Percentiles rank a stretch among this genome's conserved stretches.
phyloP scores from a whole-genome alignment of 1,140 invertebrate genomes.

The Nixonia krombeini region DNA sequence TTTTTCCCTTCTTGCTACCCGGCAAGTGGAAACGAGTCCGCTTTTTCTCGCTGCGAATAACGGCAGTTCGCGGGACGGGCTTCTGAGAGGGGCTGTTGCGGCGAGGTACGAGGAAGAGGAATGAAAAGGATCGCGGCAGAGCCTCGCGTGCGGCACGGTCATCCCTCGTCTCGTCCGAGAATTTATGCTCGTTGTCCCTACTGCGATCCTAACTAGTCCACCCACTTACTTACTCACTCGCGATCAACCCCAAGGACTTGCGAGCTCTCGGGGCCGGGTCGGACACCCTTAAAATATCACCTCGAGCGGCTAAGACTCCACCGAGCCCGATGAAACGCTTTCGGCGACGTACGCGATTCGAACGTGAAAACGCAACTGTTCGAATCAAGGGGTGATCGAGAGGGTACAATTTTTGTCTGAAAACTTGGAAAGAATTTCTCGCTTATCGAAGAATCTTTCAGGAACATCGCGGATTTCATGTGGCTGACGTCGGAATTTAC shows the following conservation, averaged over 20 bases:
- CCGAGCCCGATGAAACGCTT: slow-evolving; percentile 4
- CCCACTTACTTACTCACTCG: slow-evolving; percentile 66
- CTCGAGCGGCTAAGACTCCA: slow-evolving; percentile 22
- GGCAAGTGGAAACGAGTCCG: slow-evolving; percentile 35
- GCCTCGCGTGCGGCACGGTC: slow-evolving; percentile 60
- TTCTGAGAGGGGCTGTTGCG: no score
- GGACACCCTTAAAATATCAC: slow-evolving; percentile 68
- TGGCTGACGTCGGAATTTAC: background rate
- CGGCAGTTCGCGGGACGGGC: background rate
- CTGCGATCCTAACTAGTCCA: slow-evolving; percentile 68
- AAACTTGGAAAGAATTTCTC: no score
- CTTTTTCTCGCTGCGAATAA: slow-evolving; percentile 22
- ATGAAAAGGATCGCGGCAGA: slow-evolving; percentile 39
- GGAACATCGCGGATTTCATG: background rate
- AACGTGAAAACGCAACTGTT: no score
- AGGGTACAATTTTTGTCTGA: no score
- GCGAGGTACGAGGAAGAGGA: slow-evolving; percentile 23
- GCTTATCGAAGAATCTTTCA: no score
- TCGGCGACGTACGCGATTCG: background rate
- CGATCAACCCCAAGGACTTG: slow-evolving; percentile 47
- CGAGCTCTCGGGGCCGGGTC: slow-evolving; percentile 32
- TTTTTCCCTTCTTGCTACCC: slow-evolving; percentile 21
- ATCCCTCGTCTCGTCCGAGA: slow-evolving; percentile 67
- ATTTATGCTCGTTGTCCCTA: slow-evolving; percentile 70
- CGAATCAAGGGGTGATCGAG: no score